Percentiles rank a stretch among this genome's conserved stretches.
Conservation (phyloP, 2,888 invertebrate genomes). For the Morpho achilles region DNA sequence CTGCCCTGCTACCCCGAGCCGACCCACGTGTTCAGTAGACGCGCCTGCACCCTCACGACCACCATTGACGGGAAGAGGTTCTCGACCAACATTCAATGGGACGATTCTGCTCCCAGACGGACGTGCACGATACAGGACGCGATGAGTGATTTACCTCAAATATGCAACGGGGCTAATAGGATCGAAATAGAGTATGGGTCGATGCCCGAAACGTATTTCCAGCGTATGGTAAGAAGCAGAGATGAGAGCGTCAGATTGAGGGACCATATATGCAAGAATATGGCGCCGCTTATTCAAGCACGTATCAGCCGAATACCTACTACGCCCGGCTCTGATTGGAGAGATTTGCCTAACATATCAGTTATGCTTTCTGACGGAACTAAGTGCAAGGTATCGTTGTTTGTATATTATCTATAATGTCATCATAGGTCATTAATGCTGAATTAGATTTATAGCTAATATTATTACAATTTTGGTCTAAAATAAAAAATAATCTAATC, state of each 20-base stretch:
- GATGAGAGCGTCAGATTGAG: conserved; percentile 77
- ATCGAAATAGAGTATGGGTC: conserved; percentile 85
- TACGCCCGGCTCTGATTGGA: conserved; percentile 89
- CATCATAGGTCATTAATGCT: no score
- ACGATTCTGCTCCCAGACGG: conserved; percentile 85
- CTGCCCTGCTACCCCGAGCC: conserved; percentile 90
- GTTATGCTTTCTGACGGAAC: conserved; percentile 85
- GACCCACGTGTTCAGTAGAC: conserved; percentile 85
- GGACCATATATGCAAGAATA: conserved; percentile 92
- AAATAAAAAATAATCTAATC: no score
- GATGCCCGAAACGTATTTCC: conserved; percentile 87
- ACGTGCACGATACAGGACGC: conserved; percentile 90
- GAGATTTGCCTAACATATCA: conserved; percentile 89
- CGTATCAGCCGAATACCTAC: conserved; percentile 87
- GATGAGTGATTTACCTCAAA: conserved; percentile 88
- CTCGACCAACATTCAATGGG: conserved; percentile 79
- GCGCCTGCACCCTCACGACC: conserved; percentile 80
- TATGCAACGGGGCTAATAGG: conserved; percentile 84
- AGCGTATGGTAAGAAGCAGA: conserved; percentile 82
- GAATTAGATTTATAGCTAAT: no score
- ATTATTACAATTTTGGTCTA: no score
- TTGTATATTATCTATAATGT: no score
- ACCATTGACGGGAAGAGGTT: conserved; percentile 70
- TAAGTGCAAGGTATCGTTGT: conserved; percentile 66
- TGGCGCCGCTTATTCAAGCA: conserved; percentile 88